Evolutionary conservation across 1,140 invertebrate species (phyloP), one percentile per base, ranked within the genome.

Genomic region (Caenorhabditis inopinata): DNA sequence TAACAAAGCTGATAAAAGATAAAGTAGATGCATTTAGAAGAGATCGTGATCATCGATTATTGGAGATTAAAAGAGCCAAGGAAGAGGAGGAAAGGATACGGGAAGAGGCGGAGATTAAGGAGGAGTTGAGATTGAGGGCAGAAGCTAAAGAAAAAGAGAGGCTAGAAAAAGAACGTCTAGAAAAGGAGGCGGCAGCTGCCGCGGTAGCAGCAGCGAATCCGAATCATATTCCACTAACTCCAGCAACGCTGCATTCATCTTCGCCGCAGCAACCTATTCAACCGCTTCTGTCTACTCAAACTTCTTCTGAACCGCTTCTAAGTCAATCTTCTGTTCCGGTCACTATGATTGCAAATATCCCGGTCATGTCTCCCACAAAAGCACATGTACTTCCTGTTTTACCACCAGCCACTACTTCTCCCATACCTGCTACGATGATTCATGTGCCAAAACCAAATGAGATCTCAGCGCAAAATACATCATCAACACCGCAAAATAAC

Each of bases 21-120:
- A 88, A 88, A 68, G 85, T 87, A 2, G 87, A 88, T 23, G 84
- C 78, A 14, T 88, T 88, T 80, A 88, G 85, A 80, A 78, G 87
- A 35, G 87, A 88, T 53, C 84, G 87, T 11, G 87, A 88, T 47
- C 84, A 82, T 75, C 75, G 85, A 12, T 82, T 84, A 14, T 58
- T 79, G 16, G 87, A 88, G 68, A 46, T 86, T 68, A 86, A 87
- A 73, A 68, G 85, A 42, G 82, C 85, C 11, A 78, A 83, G 14
- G 87, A 87, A 27, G 87, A 87, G 48, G 87, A 88, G 62, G 85
- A 87, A 45, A 62, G 84, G 46, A 48, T 75, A 38, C 38, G 85
- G 46, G 83, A 85, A 53, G 85, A 86, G 78, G 38, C 73, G 18
- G 86, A 84, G 14, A 74, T 86, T 9, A 87, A 87, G 62, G 85